Percentiles rank a stretch among this genome's conserved stretches.
Conservation (phyloP, 2,888 invertebrate species). For the Noctua comes region DNA sequence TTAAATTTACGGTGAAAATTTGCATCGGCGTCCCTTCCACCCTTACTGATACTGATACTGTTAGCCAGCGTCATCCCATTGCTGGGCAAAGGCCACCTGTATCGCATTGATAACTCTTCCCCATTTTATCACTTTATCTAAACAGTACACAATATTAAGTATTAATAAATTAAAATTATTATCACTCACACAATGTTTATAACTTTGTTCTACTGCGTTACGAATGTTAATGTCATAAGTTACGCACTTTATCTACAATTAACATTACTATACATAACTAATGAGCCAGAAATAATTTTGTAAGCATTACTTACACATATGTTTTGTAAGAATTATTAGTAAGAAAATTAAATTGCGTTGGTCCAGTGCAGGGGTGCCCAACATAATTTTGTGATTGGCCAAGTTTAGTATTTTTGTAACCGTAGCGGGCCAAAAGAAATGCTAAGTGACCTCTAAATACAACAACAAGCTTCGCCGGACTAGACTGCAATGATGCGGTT, state of each 20-base stretch:
- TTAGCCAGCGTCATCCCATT: too few relatives aligned
- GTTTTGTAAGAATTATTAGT: slow-evolving; percentile 11
- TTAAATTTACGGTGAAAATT: too few relatives aligned
- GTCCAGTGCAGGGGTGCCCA: neutral
- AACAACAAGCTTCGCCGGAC: too few relatives aligned
- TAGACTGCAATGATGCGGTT: too few relatives aligned
- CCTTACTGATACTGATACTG: too few relatives aligned
- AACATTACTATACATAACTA: slow-evolving; percentile 7
- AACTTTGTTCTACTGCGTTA: slow-evolving; percentile 9
- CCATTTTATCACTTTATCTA: neutral
- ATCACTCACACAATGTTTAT: neutral
- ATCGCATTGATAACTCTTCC: neutral
- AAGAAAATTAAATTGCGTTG: neutral
- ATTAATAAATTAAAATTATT: neutral
- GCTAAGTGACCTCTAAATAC: too few relatives aligned
- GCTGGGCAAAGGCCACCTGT: too few relatives aligned
- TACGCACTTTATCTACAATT: slow-evolving; percentile 33
- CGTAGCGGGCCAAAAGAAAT: too few relatives aligned
- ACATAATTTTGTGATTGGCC: too few relatives aligned
- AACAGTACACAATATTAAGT: neutral
- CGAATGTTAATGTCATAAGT: slow-evolving; percentile 17
- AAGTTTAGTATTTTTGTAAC: too few relatives aligned
- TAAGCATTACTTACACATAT: slow-evolving; percentile 21
- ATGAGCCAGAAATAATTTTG: slow-evolving; percentile 25
- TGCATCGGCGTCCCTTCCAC: too few relatives aligned